Evolutionary conservation across 92 coral and sea anemone species (phyloP).

Genomic region (Galaxea fascicularis): DNA sequence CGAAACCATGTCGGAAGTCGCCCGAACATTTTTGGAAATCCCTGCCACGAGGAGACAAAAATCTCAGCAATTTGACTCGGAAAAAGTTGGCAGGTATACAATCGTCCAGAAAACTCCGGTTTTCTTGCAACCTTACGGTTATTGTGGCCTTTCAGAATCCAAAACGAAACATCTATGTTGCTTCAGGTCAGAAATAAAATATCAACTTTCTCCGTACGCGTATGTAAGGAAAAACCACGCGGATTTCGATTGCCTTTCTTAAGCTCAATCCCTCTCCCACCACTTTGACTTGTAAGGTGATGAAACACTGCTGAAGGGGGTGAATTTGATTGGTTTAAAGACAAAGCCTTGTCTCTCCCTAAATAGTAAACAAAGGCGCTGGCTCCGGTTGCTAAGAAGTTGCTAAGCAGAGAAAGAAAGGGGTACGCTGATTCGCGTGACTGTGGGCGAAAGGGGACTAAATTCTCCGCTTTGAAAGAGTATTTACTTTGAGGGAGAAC

Average conservation of each 20-base stretch:
- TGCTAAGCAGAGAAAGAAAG: conserved; percentile 5
- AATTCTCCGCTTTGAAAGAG: conserved; percentile 1
- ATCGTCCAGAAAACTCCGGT: too few species aligned
- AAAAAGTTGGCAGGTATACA: too few species aligned
- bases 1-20: too few species aligned
- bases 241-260: conserved; percentile 10
- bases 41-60: too few species aligned
- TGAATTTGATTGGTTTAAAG: conserved; percentile 35
- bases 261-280: background rate
- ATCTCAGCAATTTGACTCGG: too few species aligned
- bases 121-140: background rate
- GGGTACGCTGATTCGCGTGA: conserved; percentile 9
- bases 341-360: conserved; percentile 4
- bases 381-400: conserved; percentile 16
- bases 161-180: background rate
- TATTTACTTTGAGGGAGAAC: too few species aligned
- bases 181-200: background rate
- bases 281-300: conserved; percentile 9
- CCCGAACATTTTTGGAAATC: too few species aligned
- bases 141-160: background rate
- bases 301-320: conserved; percentile 1
- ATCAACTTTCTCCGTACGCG: conserved; percentile 7
- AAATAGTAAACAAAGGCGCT: conserved; percentile 4
- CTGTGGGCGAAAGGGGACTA: background rate
- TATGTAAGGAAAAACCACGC: background rate